Base-by-base conservation (phyloP, 2,797 vertebrate genomes). In the Nothura maculosa region DNA sequence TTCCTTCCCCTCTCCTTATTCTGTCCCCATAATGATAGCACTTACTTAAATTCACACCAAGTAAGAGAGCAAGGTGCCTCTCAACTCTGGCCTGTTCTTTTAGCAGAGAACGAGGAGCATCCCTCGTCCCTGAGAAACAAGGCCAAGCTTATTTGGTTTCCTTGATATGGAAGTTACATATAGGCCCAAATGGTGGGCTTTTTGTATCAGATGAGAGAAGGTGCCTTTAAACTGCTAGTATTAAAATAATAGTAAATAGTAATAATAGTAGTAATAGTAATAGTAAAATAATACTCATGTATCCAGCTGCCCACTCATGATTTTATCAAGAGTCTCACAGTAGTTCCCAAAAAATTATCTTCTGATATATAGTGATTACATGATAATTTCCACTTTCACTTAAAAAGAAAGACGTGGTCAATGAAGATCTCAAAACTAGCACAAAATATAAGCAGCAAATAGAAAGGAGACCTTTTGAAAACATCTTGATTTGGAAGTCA, bases 291-390 rank as follows among this genome's bases (percentile, higher is more conserved):
- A n/a, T n/a, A 10, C 22, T 30, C 14, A 4, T 27, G 52, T 88
- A 82, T 84, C 40, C 64, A 93, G 66, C 42, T 85, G 73, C 82
- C 69, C 66, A 72, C 27, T 69, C 38, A 60, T 48, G 63, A 87
- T 88, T 88, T 84, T 85, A 92, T 87, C 86, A 32, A 90, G 81
- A 84, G 48, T 52, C 19, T 81, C 75, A 60, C 3, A 1, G 32
- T 57, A 87, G 85, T 15, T 1, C 85, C 79, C 30, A 84, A 0
- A 0, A 48, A 32, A 32, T 81, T 95, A 60, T 93, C 67, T 88
- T 86, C 70, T 60, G 61, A 61, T 47, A 80, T 69, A 68, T 85
- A 81, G 66, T 89, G 61, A 87, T 90, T 87, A 81, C 81, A 90
- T 28, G 73, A 78, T 50, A 78, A 85, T 77, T 92, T 89, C 69